Evolutionary conservation across 2,888 invertebrate species (phyloP).

Genomic region (Himalopsyche kuldschensis): DNA sequence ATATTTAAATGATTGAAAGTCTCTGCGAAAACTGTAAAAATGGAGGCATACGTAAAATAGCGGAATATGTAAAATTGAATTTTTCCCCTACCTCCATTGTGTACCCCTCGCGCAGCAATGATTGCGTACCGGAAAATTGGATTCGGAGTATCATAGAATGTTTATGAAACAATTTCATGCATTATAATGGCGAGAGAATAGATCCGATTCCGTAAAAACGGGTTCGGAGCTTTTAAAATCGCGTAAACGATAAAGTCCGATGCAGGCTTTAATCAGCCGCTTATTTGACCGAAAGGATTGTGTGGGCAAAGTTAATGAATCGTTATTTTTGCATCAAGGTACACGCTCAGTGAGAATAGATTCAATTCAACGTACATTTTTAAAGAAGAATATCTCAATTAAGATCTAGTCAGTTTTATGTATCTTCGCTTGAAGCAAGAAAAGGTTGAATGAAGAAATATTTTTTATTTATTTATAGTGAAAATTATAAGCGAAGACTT

Average conservation of each 20-base stretch:
- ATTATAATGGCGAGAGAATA: constrained; percentile 23
- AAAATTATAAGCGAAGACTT: too few relatives aligned
- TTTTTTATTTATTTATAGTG: too few relatives aligned
- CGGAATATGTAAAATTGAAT: constrained; percentile 30
- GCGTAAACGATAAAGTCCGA: background rate
- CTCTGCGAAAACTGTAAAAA: background rate
- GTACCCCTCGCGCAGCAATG: constrained; percentile 16
- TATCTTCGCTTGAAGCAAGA: too few relatives aligned
- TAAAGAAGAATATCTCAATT: too few relatives aligned
- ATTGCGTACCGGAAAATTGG: constrained; percentile 36
- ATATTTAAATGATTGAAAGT: background rate
- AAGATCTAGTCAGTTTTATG: too few relatives aligned
- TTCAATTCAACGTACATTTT: too few relatives aligned
- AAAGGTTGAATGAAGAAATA: too few relatives aligned
- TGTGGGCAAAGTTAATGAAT: too few relatives aligned
- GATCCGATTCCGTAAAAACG: constrained; percentile 13
- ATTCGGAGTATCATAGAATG: constrained; percentile 35
- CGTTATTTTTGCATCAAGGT: too few relatives aligned
- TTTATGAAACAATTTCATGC: constrained; percentile 33
- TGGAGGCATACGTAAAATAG: constrained; percentile 14
- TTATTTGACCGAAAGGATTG: background rate
- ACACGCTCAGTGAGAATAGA: too few relatives aligned
- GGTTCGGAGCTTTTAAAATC: background rate
- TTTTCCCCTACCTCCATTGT: background rate
- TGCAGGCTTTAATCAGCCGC: background rate